Evolutionary conservation across 2,888 invertebrate genomes (phyloP).

Genomic region (Crematogaster levior): DNA sequence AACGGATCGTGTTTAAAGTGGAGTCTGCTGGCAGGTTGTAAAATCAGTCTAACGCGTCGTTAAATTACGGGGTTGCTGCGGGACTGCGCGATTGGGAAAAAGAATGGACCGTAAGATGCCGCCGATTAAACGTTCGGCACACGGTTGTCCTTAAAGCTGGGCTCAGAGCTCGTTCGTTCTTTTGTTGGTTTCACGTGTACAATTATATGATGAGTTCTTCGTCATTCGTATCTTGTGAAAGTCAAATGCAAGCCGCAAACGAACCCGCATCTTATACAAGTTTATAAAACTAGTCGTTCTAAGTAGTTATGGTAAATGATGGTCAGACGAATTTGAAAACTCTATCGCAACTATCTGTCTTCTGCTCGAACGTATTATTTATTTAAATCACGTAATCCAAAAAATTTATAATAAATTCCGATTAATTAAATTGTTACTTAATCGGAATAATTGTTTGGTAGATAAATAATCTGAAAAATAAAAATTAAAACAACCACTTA

Average conservation of each 20-base stretch:
- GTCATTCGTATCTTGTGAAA: not conserved
- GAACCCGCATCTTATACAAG: conserved; percentile 4
- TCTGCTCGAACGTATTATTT: not conserved
- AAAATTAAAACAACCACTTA: not conserved
- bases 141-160: conserved; percentile 9
- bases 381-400: not conserved
- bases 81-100: conserved; percentile 19
- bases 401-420: not conserved
- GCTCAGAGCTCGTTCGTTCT: not conserved
- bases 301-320: conserved; percentile 29
- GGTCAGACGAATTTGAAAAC: conserved; percentile 30
- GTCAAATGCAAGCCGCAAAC: not conserved
- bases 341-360: not conserved
- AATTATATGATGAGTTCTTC: conserved; percentile 7
- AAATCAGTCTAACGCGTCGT: conserved; percentile 63
- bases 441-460: not conserved
- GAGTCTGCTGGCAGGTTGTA: conserved; percentile 61
- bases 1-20: conserved; percentile 48
- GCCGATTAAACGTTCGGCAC: conserved; percentile 29
- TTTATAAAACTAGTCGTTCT: conserved; percentile 8
- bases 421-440: not conserved
- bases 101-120: conserved; percentile 32
- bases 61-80: conserved; percentile 58
- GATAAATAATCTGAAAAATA: not conserved
- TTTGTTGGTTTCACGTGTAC: not conserved